Conservation (phyloP, 2,888 invertebrate species). For the Noctua janthina region DNA sequence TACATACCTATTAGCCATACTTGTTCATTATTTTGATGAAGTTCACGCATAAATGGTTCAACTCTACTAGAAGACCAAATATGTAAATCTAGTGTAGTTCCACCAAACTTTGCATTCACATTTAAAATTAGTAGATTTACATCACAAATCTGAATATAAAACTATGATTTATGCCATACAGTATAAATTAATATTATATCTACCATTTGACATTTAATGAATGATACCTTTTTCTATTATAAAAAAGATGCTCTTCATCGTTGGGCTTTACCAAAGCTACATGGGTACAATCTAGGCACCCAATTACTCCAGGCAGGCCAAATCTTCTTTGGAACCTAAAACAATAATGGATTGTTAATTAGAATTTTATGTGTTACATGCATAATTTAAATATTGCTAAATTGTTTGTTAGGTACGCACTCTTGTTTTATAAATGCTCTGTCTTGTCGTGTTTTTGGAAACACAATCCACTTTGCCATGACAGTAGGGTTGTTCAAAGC, state of each 20-base stretch:
- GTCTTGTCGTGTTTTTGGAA: constrained; percentile 10
- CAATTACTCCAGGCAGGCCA: constrained; percentile 7
- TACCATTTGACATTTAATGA: constrained; percentile 8
- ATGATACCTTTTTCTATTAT: too few species aligned
- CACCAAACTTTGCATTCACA: too few species aligned
- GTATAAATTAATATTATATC: background rate
- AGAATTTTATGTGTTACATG: background rate
- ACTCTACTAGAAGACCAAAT: too few species aligned
- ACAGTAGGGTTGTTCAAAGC: background rate
- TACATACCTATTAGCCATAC: too few species aligned
- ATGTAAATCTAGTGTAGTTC: too few species aligned
- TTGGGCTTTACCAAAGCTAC: constrained; percentile 4
- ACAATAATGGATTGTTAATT: constrained; percentile 1
- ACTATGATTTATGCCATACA: background rate
- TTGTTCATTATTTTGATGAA: too few species aligned
- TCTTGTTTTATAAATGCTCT: background rate
- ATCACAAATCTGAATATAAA: too few species aligned
- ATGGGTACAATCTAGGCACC: constrained; percentile 7
- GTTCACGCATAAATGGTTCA: too few species aligned
- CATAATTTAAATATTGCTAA: too few species aligned
- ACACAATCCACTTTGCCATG: constrained; percentile 1
- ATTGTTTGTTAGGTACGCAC: too few species aligned
- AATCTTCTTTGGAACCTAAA: constrained; percentile 9
- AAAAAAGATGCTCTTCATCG: background rate
- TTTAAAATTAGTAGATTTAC: too few species aligned